phyloP scores from a whole-genome alignment of 2,113 vertebrate genomes.

The Amphilophus citrinellus region DNA sequence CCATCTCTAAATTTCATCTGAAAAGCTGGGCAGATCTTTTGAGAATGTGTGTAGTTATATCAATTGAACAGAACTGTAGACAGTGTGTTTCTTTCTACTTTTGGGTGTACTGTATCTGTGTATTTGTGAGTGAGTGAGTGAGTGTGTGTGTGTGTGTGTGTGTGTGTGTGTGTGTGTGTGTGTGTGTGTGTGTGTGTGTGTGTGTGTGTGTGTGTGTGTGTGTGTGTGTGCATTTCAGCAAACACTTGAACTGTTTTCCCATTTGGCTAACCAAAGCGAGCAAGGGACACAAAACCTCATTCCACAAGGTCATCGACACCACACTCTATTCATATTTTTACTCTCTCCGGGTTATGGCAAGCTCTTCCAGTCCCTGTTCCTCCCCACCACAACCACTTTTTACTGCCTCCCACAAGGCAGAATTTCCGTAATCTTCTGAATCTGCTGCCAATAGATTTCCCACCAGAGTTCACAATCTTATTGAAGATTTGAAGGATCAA shows the following conservation, averaged over 20 bases:
- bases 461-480: constrained; percentile 65
- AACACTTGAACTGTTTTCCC: constrained; percentile 48
- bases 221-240: not conserved
- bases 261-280: constrained; percentile 48
- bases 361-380: constrained; percentile 28
- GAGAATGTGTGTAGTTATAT: not conserved
- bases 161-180: not conserved
- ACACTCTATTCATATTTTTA: constrained; percentile 69
- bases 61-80: not conserved
- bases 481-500: constrained; percentile 63
- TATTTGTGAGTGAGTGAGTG: not conserved
- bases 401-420: constrained; percentile 58
- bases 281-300: constrained; percentile 59
- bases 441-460: constrained; percentile 75
- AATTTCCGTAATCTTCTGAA: constrained; percentile 74
- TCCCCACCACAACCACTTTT: constrained; percentile 48
- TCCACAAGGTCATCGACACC: constrained; percentile 74
- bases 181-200: too few relatives aligned
- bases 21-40: not conserved
- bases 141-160: too few relatives aligned
- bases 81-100: constrained; percentile 5
- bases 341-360: constrained; percentile 59
- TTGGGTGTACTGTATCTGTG: not conserved
- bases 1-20: not conserved
- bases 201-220: not conserved